These are phyloP conservation scores for Calypte anna DNA, from an alignment of 2,113 vertebrate species.

Conservation along the genomic window DNA sequence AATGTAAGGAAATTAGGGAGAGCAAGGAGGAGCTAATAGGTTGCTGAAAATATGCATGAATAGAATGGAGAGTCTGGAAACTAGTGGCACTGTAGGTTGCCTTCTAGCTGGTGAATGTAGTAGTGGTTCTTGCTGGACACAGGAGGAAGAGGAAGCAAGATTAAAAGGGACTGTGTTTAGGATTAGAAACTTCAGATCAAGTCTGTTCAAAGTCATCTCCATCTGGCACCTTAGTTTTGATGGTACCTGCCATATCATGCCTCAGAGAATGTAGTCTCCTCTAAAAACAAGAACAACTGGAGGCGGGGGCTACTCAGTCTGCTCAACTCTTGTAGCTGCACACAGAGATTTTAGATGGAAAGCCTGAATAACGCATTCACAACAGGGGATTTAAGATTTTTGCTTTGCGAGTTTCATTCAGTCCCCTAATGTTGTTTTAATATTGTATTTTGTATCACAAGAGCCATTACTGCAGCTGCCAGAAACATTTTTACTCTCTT, in stretches of 20 bases:
- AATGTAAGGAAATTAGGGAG: background rate
- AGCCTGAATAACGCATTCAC: background rate
- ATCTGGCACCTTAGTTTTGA: background rate
- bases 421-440: background rate
- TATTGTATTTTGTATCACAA: background rate
- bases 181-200: background rate
- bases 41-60: background rate
- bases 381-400: background rate
- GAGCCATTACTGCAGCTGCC: constrained; percentile 8
- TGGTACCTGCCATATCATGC: background rate
- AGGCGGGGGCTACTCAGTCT: background rate
- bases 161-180: background rate
- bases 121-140: background rate
- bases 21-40: background rate
- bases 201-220: background rate
- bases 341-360: background rate
- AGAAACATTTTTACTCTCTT: constrained; percentile 17
- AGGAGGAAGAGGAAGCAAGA: background rate
- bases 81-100: background rate
- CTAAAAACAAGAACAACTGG: background rate
- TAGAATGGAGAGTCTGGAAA: background rate
- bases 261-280: background rate
- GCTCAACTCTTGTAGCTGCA: background rate
- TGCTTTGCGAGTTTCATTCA: background rate
- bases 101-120: background rate